These are phyloP conservation scores for Andrena praecox DNA, from an alignment of 2,888 invertebrate species.

Conservation along the genomic window DNA sequence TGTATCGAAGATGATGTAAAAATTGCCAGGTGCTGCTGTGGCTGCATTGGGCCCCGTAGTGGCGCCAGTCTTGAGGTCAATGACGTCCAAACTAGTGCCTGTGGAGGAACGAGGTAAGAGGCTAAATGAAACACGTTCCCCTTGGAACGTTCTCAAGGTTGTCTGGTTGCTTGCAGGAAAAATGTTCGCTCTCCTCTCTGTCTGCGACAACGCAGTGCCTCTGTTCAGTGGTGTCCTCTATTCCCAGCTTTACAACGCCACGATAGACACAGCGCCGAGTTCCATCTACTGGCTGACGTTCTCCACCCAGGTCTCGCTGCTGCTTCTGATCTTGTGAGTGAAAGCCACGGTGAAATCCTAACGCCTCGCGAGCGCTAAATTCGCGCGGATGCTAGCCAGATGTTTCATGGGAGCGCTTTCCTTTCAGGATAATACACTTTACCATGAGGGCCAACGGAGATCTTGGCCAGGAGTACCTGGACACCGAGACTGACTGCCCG, in stretches of 20 bases:
- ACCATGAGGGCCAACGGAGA: background rate
- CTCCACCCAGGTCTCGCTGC: slow-evolving; percentile 89
- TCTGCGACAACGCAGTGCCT: slow-evolving; percentile 93
- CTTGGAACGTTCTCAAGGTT: background rate
- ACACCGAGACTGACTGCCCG: background rate
- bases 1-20: background rate
- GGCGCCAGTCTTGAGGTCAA: slow-evolving; percentile 92
- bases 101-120: slow-evolving; percentile 89
- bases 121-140: background rate
- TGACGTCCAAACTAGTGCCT: slow-evolving; percentile 92
- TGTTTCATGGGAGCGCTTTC: background rate
- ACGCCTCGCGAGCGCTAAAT: background rate
- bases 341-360: background rate
- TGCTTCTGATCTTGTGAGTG: slow-evolving; percentile 89
- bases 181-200: slow-evolving; percentile 91
- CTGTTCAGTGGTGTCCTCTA: slow-evolving; percentile 91
- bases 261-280: slow-evolving; percentile 87
- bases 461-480: fast-evolving
- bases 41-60: slow-evolving; percentile 92
- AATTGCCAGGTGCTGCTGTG: slow-evolving; percentile 88
- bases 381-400: no score
- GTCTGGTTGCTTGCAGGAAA: slow-evolving; percentile 86
- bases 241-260: slow-evolving; percentile 90
- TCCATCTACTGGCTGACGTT: slow-evolving; percentile 91
- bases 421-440: slow-evolving; percentile 32